phyloP scores from a whole-genome alignment of 2,113 vertebrate genomes.

The Tricholaema leucomelas region DNA sequence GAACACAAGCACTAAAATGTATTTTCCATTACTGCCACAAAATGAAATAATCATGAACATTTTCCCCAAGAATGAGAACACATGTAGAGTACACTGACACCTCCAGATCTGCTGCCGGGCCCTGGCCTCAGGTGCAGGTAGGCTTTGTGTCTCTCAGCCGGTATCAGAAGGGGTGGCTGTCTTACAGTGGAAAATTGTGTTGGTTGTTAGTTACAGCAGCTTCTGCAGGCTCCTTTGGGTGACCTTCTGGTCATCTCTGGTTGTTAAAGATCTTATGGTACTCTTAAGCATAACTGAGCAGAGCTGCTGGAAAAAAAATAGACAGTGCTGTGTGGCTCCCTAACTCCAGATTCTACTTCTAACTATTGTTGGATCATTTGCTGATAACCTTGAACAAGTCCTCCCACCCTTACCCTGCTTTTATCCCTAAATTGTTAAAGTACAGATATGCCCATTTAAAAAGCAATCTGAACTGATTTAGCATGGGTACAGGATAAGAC shows the following conservation, averaged over 20 bases:
- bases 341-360: not conserved
- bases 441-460: not conserved
- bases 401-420: not conserved
- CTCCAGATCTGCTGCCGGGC: not conserved
- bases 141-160: not conserved
- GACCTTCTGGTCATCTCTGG: not conserved
- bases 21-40: conserved; percentile 89
- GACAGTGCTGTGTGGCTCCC: not conserved
- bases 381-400: not conserved
- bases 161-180: not conserved
- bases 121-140: conserved; percentile 19
- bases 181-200: conserved; percentile 31
- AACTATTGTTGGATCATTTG: not conserved
- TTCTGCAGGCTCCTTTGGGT: not conserved
- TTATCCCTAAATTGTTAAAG: not conserved
- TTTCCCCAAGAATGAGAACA: conserved; percentile 77
- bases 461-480: not conserved
- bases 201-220: conserved; percentile 26
- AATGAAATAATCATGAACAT: conserved; percentile 96
- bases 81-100: conserved; percentile 71
- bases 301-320: not conserved
- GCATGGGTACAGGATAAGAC: not conserved
- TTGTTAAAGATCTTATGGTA: not conserved
- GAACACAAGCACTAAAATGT: conserved; percentile 76
- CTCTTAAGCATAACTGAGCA: not conserved